phyloP scores from a whole-genome alignment of 2,888 invertebrate species.

The Agrotis segetum region DNA sequence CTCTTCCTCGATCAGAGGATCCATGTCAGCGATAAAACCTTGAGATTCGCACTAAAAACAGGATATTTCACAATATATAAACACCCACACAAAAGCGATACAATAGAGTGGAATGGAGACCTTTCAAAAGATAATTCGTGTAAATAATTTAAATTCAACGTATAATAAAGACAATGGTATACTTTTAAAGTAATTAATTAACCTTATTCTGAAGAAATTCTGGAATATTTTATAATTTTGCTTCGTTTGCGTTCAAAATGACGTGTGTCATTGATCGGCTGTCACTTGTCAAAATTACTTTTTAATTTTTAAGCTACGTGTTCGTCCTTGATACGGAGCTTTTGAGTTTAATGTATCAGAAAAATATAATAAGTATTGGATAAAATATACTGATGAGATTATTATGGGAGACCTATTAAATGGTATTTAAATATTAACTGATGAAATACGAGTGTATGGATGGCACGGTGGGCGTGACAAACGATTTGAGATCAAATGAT shows the following conservation, averaged over 20 bases:
- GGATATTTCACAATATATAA: conserved; percentile 49
- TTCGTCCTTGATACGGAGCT: background rate
- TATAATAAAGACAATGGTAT: conserved; percentile 1
- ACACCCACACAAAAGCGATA: conserved; percentile 37
- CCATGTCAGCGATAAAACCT: conserved; percentile 62
- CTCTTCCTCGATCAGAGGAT: conserved; percentile 62
- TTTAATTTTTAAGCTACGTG: conserved; percentile 21
- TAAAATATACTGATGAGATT: background rate
- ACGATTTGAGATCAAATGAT: too few species aligned
- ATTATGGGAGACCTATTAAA: too few species aligned
- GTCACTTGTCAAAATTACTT: conserved; percentile 11
- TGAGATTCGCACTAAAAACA: conserved; percentile 26
- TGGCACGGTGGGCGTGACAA: too few species aligned
- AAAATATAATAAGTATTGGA: background rate
- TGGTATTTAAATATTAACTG: too few species aligned
- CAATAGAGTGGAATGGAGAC: background rate
- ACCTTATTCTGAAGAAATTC: conserved; percentile 22
- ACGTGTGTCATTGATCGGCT: conserved; percentile 16
- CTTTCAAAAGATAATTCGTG: background rate
- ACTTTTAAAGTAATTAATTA: conserved; percentile 7
- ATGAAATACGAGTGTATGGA: too few species aligned
- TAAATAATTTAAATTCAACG: conserved; percentile 21
- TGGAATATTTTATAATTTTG: conserved; percentile 19
- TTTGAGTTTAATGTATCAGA: background rate
- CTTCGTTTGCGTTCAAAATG: conserved; percentile 24